Percentiles rank a stretch among this genome's conserved stretches.
Evolutionary conservation across 2,113 vertebrate species (phyloP).

Genomic region (Charina bottae): DNA sequence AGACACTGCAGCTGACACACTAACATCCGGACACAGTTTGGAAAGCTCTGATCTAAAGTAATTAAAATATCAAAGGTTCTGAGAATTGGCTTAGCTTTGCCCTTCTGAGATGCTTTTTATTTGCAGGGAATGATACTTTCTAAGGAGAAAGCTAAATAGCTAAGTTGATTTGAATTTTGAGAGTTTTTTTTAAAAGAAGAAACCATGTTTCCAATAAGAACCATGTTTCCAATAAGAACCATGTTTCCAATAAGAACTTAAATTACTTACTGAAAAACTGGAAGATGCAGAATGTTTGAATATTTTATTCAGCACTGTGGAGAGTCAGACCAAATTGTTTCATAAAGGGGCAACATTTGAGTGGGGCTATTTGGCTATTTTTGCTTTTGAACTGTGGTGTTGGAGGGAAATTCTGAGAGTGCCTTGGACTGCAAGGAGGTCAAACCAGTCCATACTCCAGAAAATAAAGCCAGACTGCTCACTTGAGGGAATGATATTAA

Average conservation of each 20-base stretch:
- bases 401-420: no score
- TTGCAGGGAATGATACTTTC: background rate
- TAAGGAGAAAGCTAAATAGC: background rate
- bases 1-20: no score
- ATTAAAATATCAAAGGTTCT: background rate
- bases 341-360: background rate
- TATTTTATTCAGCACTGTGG: background rate
- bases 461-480: no score
- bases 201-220: background rate
- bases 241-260: background rate
- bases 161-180: background rate
- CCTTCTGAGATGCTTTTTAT: background rate
- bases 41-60: background rate
- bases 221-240: background rate
- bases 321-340: background rate
- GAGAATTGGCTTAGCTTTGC: background rate
- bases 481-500: no score
- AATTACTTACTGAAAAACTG: background rate
- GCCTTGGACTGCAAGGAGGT: no score
- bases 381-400: no score
- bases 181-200: background rate
- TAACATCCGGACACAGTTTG: no score
- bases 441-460: no score
- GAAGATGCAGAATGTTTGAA: background rate
- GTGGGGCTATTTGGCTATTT: background rate